Evolutionary conservation across 1,140 invertebrate genomes (phyloP), one percentile per base, ranked within the genome.

Genomic region (Magallana ariakensis): DNA sequence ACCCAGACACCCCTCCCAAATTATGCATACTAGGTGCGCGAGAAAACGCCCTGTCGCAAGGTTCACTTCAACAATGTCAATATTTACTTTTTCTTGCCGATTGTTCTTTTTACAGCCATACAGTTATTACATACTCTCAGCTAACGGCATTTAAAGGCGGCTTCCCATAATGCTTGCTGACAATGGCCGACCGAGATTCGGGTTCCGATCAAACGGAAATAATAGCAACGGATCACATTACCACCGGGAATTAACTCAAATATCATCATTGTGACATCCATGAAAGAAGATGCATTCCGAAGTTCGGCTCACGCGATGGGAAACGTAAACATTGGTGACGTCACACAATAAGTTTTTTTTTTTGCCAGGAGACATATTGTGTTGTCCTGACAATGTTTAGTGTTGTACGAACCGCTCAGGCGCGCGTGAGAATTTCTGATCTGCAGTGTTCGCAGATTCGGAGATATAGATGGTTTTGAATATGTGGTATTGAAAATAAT

Each of bases 261-360:
- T 75, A 26, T 26, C 19, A 4, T 13, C 9, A 75, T 75, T 75
- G 66, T 75, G 22, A 75, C 8, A 33, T 26, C 22, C 22, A 75
- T 26, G 66, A 75, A 75, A 75, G 66, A 75, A 75, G 66, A 75
- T 22, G 66, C 66, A 75, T 75, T 75, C 66, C 66, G 66, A 75
- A 26, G 33, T 75, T 11, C 22, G 66, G 22, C 66, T 75, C 66
- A 75, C 66, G 66, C 66, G 66, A 75, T 75, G 66, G 66, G 66
- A 75, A 33, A 75, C 66, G 66, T 75, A 75, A 75, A 75, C 66
- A 75, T 13, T 26, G 13, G 66, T 75, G 66, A 75, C 66, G 66
- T 75, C 66, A 75, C 66, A 75, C 66, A 75, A 75, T 33, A 75
- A 75, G 66, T 75, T 75, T 75, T 75, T 75, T 46, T 46, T 5